These are phyloP conservation scores for Harpagoxenus sublaevis DNA, from an alignment of 2,888 invertebrate genomes.

Conservation along the genomic window DNA sequence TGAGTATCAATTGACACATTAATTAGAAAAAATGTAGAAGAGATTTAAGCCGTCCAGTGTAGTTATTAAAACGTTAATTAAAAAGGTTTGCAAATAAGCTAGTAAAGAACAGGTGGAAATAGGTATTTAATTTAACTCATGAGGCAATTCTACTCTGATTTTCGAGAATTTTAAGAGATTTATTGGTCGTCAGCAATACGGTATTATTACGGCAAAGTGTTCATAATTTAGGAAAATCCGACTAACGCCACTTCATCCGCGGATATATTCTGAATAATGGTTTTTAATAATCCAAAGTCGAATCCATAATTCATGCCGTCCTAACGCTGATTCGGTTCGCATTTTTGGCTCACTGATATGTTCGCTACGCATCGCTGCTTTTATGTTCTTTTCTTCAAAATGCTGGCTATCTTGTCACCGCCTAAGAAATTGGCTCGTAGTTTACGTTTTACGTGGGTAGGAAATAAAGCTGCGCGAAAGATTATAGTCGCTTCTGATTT, in stretches of 20 bases:
- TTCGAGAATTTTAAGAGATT: constrained; percentile 4
- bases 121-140: not conserved
- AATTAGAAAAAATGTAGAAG: not conserved
- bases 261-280: constrained; percentile 66
- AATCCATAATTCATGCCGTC: constrained; percentile 62
- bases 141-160: not conserved
- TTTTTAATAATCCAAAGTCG: constrained; percentile 67
- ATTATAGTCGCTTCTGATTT: constrained; percentile 44
- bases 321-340: constrained; percentile 60
- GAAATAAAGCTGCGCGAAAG: constrained; percentile 25
- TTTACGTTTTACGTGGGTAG: not conserved
- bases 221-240: constrained; percentile 59
- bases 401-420: constrained; percentile 11
- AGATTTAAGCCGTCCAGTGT: not conserved
- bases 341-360: constrained; percentile 64
- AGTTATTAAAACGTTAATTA: not conserved
- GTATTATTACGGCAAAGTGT: constrained; percentile 21
- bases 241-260: constrained; percentile 47
- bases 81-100: not conserved
- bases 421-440: constrained; percentile 35
- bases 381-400: constrained; percentile 47
- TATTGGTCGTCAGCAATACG: not conserved
- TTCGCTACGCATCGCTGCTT: constrained; percentile 53
- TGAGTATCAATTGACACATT: not conserved
- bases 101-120: not conserved